phyloP scores from a whole-genome alignment of 2,797 vertebrate species.

The Sebastes itinus region DNA sequence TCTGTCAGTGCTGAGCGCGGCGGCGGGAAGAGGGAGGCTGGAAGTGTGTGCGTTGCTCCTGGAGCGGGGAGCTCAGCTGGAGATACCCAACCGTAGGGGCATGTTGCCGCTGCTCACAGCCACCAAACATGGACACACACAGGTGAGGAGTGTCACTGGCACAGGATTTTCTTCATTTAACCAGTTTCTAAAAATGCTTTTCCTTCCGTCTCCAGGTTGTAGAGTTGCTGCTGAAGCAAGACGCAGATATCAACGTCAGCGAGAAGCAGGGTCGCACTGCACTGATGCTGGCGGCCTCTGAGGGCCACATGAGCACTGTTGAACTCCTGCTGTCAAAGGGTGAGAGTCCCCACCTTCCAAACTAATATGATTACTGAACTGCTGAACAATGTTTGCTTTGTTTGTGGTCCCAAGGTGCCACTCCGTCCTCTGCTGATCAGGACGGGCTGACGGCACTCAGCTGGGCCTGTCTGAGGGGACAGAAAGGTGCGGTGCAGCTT shows the following conservation, averaged over 20 bases:
- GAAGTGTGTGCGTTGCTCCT: conserved; percentile 89
- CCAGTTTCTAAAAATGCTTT: not conserved
- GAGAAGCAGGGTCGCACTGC: conserved; percentile 94
- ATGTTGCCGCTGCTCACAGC: conserved; percentile 89
- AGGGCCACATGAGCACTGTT: conserved; percentile 89
- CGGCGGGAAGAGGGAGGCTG: conserved; percentile 91
- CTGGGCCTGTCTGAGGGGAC: conserved; percentile 97
- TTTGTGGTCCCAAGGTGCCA: conserved; percentile 84
- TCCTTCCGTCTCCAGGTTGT: conserved; percentile 81
- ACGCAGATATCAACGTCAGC: conserved; percentile 85
- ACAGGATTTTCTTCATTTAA: not conserved
- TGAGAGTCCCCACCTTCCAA: conserved; percentile 57
- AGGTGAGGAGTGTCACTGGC: conserved; percentile 79
- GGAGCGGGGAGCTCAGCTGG: conserved; percentile 84
- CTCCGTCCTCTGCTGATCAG: conserved; percentile 88
- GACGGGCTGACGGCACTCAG: conserved; percentile 92
- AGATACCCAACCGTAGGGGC: conserved; percentile 88
- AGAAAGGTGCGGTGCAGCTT: conserved; percentile 87
- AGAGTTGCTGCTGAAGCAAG: conserved; percentile 87
- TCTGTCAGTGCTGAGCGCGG: conserved; percentile 90
- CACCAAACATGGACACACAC: conserved; percentile 92
- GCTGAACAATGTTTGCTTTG: not conserved
- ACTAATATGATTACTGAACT: not conserved
- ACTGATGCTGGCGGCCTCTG: conserved; percentile 93
- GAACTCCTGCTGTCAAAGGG: conserved; percentile 93